Percentiles rank a stretch among this genome's conserved stretches.
Conservation (phyloP, 2,797 vertebrate species). For the Acanthurus lineatus region DNA sequence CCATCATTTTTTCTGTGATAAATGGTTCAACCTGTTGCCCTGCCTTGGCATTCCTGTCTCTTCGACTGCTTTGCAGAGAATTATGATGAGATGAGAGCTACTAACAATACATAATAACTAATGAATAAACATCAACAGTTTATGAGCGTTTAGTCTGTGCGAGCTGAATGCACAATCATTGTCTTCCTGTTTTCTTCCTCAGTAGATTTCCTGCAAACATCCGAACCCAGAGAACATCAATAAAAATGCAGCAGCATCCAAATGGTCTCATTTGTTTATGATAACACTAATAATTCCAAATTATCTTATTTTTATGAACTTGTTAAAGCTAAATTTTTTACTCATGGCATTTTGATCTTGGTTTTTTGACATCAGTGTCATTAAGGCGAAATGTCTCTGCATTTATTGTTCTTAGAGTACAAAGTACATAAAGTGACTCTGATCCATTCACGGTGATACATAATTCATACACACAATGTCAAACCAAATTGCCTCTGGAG, state of each 20-base stretch:
- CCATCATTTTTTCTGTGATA: slow-evolving; percentile 1
- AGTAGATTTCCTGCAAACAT: neutral
- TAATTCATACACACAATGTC: slow-evolving; percentile 28
- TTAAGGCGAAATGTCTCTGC: slow-evolving; percentile 2
- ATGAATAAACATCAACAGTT: slow-evolving; percentile 18
- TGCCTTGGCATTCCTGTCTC: neutral
- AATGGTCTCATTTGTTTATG: slow-evolving; percentile 14
- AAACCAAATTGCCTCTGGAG: slow-evolving; percentile 33
- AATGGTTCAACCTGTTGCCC: slow-evolving; percentile 12
- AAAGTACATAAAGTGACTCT: slow-evolving; percentile 14
- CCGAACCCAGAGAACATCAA: neutral
- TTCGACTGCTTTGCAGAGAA: slow-evolving; percentile 3
- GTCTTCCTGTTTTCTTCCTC: neutral
- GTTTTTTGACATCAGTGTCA: slow-evolving; percentile 4
- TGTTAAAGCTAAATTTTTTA: slow-evolving; percentile 8
- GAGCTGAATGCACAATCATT: slow-evolving; percentile 10
- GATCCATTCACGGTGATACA: slow-evolving; percentile 14
- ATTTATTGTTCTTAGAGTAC: neutral
- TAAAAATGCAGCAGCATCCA: slow-evolving; percentile 8
- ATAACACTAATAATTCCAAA: slow-evolving; percentile 20
- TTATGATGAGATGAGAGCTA: neutral
- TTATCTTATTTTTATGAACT: neutral
- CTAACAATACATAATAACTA: slow-evolving; percentile 12
- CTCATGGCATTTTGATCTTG: neutral
- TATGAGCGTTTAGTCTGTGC: neutral